Evolutionary conservation across 1,140 invertebrate species (phyloP).

Genomic region (Zaprionus ghesquierei): DNA sequence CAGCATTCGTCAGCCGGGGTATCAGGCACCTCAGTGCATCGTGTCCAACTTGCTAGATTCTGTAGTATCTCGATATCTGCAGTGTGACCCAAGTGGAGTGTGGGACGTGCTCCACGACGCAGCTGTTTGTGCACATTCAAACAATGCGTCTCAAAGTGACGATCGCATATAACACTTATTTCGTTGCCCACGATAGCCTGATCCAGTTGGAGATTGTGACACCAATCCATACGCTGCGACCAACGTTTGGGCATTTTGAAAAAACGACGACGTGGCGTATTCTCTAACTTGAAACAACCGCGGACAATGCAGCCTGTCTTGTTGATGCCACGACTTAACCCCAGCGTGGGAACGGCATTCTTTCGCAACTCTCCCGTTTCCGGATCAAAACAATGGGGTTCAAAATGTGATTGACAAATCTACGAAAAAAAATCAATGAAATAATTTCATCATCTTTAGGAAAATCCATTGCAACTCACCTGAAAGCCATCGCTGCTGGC

Average conservation of each 20-base stretch:
- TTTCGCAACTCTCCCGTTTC: conserved; percentile 38
- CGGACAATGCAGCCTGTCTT: conserved; percentile 44
- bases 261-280: conserved; percentile 23
- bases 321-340: conserved; percentile 24
- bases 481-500: conserved; percentile 65
- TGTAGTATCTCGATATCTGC: conserved; percentile 27
- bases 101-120: conserved; percentile 54
- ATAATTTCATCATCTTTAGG: not conserved
- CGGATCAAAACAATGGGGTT: conserved; percentile 48
- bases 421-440: not conserved
- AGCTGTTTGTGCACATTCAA: conserved; percentile 38
- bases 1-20: conserved; percentile 30
- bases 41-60: conserved; percentile 32
- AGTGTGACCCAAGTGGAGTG: conserved; percentile 53
- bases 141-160: conserved; percentile 65
- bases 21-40: not conserved
- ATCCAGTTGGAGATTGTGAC: conserved; percentile 51
- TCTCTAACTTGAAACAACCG: conserved; percentile 34
- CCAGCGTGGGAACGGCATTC: conserved; percentile 61
- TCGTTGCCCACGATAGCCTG: not conserved
- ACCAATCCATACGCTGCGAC: conserved; percentile 47
- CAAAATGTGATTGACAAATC: conserved; percentile 65
- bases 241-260: conserved; percentile 52
- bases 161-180: conserved; percentile 54
- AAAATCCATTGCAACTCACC: not conserved